Base-by-base conservation (phyloP, 2,113 vertebrate species). In the Lethenteron reissneri region DNA sequence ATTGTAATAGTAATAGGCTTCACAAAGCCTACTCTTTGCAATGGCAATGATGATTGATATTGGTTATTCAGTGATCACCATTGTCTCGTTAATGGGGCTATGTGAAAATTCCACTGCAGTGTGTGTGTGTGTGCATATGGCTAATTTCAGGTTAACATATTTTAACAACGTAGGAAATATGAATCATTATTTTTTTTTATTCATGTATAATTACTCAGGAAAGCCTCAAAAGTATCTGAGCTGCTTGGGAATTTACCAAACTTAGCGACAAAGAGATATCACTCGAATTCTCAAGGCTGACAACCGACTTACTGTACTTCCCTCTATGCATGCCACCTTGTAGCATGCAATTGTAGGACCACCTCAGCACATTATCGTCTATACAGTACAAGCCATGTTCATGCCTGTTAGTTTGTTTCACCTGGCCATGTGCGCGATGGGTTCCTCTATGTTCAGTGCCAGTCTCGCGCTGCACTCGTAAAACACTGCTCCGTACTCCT, bases 401-500 rank as follows among this genome's bases (percentile, higher is more conserved):
- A 41, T 41, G 41, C 41, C 41, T 41, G 41, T 41, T 41, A 41
- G 41, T 41, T 41, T 41, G 41, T 68, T 25, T n/a, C 25, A 68
- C 64, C 64, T 68, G 9, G 64, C 64, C 64, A 68, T 68, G 64
- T 68, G 64, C 64, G 25, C n/a, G 10, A 68, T 68, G n/a, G 10
- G 8, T 68, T 68, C 64, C 64, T 68, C 64, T 10, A 68, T 25
- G 11, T 68, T 68, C n/a, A 9, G n/a, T 3, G 64, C 64, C 25
- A 17, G 64, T 68, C 25, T 68, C n/a, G 64, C 64, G 25, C 64
- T 68, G 64, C 64, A 68, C 64, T 68, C 64, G 64, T 68, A 68
- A 68, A 68, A 68, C 64, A 68, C 64, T 17, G 64, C 64, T 17
- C 25, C 9, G 25, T 68, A 68, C 64, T 68, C 64, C 64, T 68